Evolutionary conservation across 2,113 vertebrate species (phyloP).

Genomic region (Cebidichthys violaceus): DNA sequence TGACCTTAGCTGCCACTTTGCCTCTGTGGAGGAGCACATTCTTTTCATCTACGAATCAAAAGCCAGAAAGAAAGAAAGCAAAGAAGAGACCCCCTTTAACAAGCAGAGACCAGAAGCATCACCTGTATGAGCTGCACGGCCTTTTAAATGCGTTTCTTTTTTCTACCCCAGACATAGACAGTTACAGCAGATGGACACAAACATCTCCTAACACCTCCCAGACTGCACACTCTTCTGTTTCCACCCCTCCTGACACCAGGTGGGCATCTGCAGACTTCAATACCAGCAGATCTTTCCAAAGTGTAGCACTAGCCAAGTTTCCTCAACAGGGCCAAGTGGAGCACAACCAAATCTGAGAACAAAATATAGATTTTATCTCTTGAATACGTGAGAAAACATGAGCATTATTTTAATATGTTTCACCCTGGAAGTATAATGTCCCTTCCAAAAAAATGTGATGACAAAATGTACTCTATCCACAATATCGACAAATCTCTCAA

Average conservation of each 20-base stretch:
- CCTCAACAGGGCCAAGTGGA: constrained; percentile 49
- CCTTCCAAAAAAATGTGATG: neutral
- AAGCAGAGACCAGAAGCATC: constrained; percentile 41
- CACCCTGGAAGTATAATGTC: neutral
- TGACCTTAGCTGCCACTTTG: constrained; percentile 36
- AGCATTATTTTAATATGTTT: constrained; percentile 15
- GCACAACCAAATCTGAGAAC: constrained; percentile 44
- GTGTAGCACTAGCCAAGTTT: constrained; percentile 51
- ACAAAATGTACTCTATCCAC: neutral
- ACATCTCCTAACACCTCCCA: constrained; percentile 43
- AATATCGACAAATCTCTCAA: neutral
- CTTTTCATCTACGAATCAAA: constrained; percentile 61
- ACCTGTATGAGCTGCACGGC: constrained; percentile 28
- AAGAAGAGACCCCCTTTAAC: constrained; percentile 1
- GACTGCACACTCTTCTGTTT: constrained; percentile 49
- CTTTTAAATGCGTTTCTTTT: neutral
- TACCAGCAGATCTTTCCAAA: constrained; percentile 57
- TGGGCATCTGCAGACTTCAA: constrained; percentile 65
- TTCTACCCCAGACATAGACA: constrained; percentile 21
- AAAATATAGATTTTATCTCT: constrained; percentile 5
- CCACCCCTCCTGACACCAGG: constrained; percentile 57
- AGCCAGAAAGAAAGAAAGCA: constrained; percentile 9
- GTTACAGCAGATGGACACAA: constrained; percentile 51
- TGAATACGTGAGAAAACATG: constrained; percentile 32
- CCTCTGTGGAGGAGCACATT: constrained; percentile 33